These are phyloP conservation scores for Xenus cinereus DNA, from an alignment of 2,113 vertebrate species.

Conservation along the genomic window DNA sequence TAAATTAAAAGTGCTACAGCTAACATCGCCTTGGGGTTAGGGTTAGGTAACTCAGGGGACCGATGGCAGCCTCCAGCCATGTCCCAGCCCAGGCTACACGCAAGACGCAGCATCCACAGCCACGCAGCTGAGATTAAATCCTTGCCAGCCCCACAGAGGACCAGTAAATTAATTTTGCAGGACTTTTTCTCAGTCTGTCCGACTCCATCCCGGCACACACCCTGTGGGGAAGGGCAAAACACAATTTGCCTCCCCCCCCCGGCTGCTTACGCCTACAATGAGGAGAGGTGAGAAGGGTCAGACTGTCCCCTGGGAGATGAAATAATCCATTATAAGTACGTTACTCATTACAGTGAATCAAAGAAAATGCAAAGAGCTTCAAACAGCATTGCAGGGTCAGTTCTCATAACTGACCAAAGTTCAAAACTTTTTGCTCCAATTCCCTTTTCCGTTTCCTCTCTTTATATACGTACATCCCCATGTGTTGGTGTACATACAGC, in stretches of 20 bases:
- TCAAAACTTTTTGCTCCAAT: not conserved
- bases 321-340: not conserved
- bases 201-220: not conserved
- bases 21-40: not conserved
- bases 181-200: not conserved
- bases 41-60: not conserved
- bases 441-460: not conserved
- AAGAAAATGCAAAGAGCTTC: not conserved
- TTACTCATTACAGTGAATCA: constrained; percentile 8
- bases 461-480: accelerated
- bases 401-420: not conserved
- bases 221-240: not conserved
- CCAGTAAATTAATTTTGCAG: not conserved
- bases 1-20: accelerated
- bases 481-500: not conserved
- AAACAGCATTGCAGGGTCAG: not conserved
- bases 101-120: not conserved
- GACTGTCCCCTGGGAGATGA: not conserved
- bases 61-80: not conserved
- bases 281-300: constrained; percentile 4
- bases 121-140: accelerated
- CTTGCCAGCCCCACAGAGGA: not conserved
- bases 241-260: not conserved
- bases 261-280: not conserved
- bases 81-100: not conserved